These are phyloP conservation scores for Melanotaenia maccullochi DNA, from an alignment of 2,797 vertebrate species.

Conservation along the genomic window DNA sequence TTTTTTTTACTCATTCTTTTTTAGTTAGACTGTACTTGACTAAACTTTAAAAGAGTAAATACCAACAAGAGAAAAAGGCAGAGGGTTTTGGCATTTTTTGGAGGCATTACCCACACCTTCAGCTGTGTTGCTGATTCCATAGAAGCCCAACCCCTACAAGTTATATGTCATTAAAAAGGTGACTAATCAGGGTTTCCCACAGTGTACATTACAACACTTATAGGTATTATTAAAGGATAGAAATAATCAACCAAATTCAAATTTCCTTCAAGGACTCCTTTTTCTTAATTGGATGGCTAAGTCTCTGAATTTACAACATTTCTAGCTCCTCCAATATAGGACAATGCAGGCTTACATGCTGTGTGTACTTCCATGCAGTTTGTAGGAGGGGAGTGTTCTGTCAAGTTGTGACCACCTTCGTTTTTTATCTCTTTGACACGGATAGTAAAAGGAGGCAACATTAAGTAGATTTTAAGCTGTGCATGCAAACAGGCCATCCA, in stretches of 20 bases:
- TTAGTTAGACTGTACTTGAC: no score
- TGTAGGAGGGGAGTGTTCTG: not conserved
- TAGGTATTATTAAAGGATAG: no score
- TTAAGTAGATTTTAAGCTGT: not conserved
- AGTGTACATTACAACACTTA: no score
- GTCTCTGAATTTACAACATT: not conserved
- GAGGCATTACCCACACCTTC: no score
- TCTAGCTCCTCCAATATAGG: not conserved
- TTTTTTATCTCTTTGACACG: not conserved
- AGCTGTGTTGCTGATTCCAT: no score
- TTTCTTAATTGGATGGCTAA: not conserved
- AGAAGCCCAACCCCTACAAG: no score
- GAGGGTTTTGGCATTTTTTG: no score
- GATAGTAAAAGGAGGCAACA: not conserved
- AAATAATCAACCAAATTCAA: no score
- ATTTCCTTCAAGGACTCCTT: not conserved
- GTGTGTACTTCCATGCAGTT: not conserved
- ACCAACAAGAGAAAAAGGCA: not conserved
- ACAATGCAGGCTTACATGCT: not conserved
- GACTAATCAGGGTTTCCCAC: no score
- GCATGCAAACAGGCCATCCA: not conserved
- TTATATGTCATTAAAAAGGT: no score
- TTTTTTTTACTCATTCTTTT: not conserved
- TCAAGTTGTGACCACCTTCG: not conserved
- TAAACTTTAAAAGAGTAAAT: no score